These are phyloP conservation scores for Chironomus riparius DNA, from an alignment of 2,888 invertebrate genomes.

Conservation along the genomic window DNA sequence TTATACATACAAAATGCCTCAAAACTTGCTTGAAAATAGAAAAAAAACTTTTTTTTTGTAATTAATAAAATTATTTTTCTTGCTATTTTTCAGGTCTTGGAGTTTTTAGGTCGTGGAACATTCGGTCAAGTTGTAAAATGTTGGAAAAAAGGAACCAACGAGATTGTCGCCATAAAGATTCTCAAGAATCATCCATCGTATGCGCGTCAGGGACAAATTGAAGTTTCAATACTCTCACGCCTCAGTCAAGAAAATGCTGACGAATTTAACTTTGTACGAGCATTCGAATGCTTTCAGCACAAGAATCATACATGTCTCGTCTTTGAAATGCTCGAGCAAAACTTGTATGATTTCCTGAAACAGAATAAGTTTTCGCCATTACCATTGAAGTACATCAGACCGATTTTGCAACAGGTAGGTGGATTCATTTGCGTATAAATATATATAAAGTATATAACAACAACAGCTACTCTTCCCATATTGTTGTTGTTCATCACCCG, in stretches of 20 bases:
- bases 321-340: conserved; percentile 99
- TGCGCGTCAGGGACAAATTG: conserved; percentile 99
- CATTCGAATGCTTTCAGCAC: conserved; percentile 99
- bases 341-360: conserved; percentile 98
- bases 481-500: conserved; percentile 17
- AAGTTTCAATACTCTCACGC: conserved; percentile 89
- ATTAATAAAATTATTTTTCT: neutral
- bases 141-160: conserved; percentile 99
- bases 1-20: neutral
- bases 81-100: conserved; percentile 65
- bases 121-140: conserved; percentile 99
- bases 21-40: neutral
- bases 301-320: conserved; percentile 99
- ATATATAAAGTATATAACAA: neutral
- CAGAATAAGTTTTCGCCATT: conserved; percentile 99
- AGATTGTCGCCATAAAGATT: conserved; percentile 99
- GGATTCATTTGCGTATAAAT: neutral
- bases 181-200: conserved; percentile 99
- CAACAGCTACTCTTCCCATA: neutral
- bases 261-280: conserved; percentile 99
- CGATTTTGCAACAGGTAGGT: conserved; percentile 93
- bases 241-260: conserved; percentile 96
- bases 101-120: conserved; percentile 98
- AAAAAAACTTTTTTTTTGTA: neutral
- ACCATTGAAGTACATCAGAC: conserved; percentile 95